These are phyloP conservation scores for Limosa lapponica DNA, from an alignment of 2,797 vertebrate species.

Conservation along the genomic window DNA sequence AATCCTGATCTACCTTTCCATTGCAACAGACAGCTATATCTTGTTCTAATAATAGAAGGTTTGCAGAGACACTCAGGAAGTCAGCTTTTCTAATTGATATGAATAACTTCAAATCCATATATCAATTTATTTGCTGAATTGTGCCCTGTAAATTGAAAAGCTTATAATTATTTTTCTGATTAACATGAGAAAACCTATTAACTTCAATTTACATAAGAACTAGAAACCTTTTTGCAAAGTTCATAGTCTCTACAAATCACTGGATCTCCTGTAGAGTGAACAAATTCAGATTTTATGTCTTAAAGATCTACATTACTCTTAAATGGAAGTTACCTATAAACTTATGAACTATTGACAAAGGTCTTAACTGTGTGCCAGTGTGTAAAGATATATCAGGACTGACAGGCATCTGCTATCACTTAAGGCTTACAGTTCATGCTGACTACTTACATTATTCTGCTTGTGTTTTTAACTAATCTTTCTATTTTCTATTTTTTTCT, in stretches of 20 bases:
- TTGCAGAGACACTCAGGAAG: neutral
- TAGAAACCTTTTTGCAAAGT: neutral
- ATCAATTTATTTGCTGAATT: neutral
- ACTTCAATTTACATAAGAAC: neutral
- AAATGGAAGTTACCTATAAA: neutral
- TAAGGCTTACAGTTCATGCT: neutral
- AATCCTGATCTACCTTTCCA: neutral
- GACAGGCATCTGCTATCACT: neutral
- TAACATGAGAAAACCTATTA: neutral
- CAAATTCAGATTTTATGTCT: neutral
- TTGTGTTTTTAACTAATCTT: neutral
- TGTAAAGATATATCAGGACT: neutral
- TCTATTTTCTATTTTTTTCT: neutral
- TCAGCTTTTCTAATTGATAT: neutral
- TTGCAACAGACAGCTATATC: neutral
- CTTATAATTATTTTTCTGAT: neutral
- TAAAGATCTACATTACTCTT: neutral
- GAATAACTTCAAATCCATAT: neutral
- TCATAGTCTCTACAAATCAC: neutral
- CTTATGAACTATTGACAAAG: neutral
- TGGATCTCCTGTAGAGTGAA: neutral
- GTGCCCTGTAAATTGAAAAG: neutral
- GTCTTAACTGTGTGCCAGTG: neutral
- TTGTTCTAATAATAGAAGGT: neutral
- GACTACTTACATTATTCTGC: neutral